Conservation (phyloP, 23 tunicate genomes). For the Styela clava region DNA sequence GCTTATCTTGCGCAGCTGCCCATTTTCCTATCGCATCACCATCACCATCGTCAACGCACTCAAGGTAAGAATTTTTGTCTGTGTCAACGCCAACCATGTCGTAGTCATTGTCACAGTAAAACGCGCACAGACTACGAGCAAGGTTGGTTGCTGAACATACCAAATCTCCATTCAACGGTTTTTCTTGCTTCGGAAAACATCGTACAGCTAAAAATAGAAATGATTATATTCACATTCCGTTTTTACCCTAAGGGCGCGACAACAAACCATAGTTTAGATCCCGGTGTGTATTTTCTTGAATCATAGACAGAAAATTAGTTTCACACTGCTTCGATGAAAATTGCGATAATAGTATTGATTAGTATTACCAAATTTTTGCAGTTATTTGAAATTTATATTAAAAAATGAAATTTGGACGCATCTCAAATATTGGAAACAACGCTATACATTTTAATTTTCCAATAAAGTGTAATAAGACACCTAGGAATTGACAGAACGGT, state of each 20-base stretch:
- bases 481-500: no score
- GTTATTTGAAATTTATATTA: no score
- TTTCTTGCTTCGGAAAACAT: neutral
- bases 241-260: neutral
- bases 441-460: no score
- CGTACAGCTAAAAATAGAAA: constrained; percentile 4
- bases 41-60: constrained; percentile 20
- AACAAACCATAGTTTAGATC: neutral
- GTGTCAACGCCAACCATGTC: constrained; percentile 6
- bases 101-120: constrained; percentile 6
- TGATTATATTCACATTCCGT: neutral
- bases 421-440: no score
- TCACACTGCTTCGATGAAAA: neutral
- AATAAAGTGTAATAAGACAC: no score
- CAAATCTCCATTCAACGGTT: constrained; percentile 11
- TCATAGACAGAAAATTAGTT: neutral
- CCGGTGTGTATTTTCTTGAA: neutral
- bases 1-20: neutral
- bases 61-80: neutral
- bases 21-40: neutral
- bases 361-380: no score
- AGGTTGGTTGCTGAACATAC: constrained; percentile 14
- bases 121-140: constrained; percentile 9
- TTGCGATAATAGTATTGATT: no score
- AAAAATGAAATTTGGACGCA: no score